Evolutionary conservation across 2,888 invertebrate genomes (phyloP), one percentile per base, ranked within the genome.

Genomic region (Callinectes sapidus): DNA sequence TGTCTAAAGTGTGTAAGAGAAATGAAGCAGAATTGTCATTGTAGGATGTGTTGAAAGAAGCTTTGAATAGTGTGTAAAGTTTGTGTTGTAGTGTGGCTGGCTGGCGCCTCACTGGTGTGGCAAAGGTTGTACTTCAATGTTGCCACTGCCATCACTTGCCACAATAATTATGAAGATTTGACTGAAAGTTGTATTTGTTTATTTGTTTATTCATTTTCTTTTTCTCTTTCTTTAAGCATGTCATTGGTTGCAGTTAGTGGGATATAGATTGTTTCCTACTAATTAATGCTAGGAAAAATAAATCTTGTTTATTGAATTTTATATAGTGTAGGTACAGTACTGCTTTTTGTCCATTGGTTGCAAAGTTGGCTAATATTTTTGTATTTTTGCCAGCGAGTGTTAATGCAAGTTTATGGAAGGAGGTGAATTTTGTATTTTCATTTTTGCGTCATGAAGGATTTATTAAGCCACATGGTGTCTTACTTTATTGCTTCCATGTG

Each of bases 401-500:
- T 28, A 28, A 23, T 35, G n/a, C 39, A n/a, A 71, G 16, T 89
- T 16, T 13, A 35, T 3, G 39, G 71, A 81, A 81, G 81, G 81
- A 81, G 81, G 35, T 81, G 81, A 16, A 18, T 81, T 81, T 32
- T 35, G n/a, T 35, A 1, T 61, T 61, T 16, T 66, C 6, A 35
- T 16, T 55, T 32, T 61, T 89, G 54, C 39, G 61, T 35, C 10
- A 88, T 66, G 39, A 61, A 35, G 54, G 42, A 5, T 35, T 35
- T 35, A 35, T 5, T 35, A 32, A 71, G 39, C 87, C 91, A 91
- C 91, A 87, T 91, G 87, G 55, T 91, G 66, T 91, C 91, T 91
- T 66, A 42, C 42, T 87, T 42, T 42, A 28, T 91, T 91, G 91
- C 91, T 91, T 91, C 91, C 91, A 91, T 42, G 87, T 91, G 86